Percentiles rank a stretch among this genome's conserved stretches.
These are phyloP conservation scores for Sphaerophoria taeniata DNA, from an alignment of 2,888 invertebrate species.

Conservation along the genomic window DNA sequence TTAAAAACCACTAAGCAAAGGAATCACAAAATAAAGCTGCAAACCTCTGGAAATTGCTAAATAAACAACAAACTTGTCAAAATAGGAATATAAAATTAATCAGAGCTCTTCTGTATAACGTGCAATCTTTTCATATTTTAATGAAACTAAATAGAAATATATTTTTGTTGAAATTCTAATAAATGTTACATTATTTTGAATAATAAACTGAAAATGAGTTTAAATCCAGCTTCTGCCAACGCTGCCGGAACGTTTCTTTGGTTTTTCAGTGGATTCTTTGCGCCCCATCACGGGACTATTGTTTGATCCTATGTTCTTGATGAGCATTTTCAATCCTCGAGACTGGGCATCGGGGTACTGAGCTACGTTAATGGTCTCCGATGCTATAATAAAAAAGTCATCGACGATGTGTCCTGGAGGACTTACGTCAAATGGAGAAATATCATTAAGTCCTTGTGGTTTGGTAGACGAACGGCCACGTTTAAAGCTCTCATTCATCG, in stretches of 20 bases:
- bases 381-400: constrained; percentile 95
- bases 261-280: constrained; percentile 83
- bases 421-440: constrained; percentile 87
- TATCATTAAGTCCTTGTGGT: constrained; percentile 84
- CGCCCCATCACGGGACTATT: constrained; percentile 92
- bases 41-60: constrained; percentile 36
- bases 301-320: constrained; percentile 90
- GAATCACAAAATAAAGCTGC: not conserved
- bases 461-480: constrained; percentile 80
- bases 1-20: constrained; percentile 85
- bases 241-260: constrained; percentile 81
- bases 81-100: constrained; percentile 24
- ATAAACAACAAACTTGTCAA: constrained; percentile 19
- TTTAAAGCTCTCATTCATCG: constrained; percentile 68
- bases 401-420: constrained; percentile 92
- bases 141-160: constrained; percentile 63
- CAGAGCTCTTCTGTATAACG: constrained; percentile 71
- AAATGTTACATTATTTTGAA: constrained; percentile 44
- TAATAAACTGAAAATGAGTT: constrained; percentile 1
- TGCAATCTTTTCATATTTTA: constrained; percentile 70
- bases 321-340: constrained; percentile 90
- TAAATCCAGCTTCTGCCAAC: constrained; percentile 82
- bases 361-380: constrained; percentile 85
- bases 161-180: constrained; percentile 70
- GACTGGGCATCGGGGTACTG: constrained; percentile 85